phyloP scores from a whole-genome alignment of 30 jellyfish, hydroid and myxozoan genomes.

The Rhopilema esculentum region DNA sequence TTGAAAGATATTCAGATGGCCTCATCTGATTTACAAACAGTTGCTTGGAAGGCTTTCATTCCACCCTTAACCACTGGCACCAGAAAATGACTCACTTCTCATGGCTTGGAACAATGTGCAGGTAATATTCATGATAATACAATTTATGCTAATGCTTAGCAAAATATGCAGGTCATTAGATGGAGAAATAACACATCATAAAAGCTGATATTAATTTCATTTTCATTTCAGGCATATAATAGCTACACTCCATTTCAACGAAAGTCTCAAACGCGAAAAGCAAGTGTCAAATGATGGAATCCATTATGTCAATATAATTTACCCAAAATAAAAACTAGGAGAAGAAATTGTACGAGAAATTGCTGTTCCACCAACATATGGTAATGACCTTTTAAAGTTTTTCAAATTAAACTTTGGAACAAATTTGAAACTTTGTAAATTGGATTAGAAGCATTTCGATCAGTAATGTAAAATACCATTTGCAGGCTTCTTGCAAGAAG shows the following conservation, averaged over 20 bases:
- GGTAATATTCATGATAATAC: neutral
- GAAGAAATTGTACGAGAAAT: conserved; percentile 31
- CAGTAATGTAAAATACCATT: neutral
- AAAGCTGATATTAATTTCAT: neutral
- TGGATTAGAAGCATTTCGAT: neutral
- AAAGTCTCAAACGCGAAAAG: conserved; percentile 8
- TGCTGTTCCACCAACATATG: conserved; percentile 18
- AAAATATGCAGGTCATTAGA: neutral
- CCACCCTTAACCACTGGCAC: conserved; percentile 27
- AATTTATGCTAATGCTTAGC: neutral
- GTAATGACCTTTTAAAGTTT: neutral
- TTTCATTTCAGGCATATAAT: conserved; percentile 4
- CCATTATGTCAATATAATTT: neutral
- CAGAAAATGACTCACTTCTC: conserved; percentile 13
- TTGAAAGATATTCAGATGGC: neutral
- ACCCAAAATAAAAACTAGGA: conserved; percentile 26
- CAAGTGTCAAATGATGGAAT: conserved; percentile 11
- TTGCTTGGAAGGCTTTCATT: conserved; percentile 15
- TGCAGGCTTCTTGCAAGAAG: neutral
- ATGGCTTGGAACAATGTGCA: conserved; percentile 24
- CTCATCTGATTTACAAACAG: conserved; percentile 21
- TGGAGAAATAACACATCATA: neutral
- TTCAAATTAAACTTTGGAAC: neutral
- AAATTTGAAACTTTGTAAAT: neutral
- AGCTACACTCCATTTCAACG: conserved; percentile 33